Percentiles rank a stretch among this genome's conserved stretches.
Conservation (phyloP, 2,113 vertebrate species). For the Zosterops japonicus region DNA sequence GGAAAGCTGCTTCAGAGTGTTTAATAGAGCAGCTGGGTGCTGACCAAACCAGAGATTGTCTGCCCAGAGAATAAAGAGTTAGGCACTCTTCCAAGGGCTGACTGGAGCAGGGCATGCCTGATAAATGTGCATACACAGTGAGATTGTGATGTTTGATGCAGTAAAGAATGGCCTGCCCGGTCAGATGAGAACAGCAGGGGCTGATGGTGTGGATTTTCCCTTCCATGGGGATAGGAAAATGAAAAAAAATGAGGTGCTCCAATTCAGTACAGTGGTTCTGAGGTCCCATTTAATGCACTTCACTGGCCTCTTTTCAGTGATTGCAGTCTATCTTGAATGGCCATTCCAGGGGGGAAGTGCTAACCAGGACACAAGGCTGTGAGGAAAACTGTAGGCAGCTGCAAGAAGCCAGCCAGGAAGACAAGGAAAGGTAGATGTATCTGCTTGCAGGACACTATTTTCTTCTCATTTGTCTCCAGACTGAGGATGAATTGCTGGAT, state of each 20-base stretch:
- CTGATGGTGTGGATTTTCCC: not conserved
- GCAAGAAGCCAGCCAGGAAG: not conserved
- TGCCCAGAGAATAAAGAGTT: not conserved
- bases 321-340: not conserved
- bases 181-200: not conserved
- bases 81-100: not conserved
- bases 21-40: not conserved
- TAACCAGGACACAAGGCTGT: not conserved
- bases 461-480: not conserved
- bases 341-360: not conserved
- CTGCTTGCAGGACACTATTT: not conserved
- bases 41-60: not conserved
- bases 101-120: not conserved
- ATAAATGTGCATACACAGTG: not conserved
- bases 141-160: not conserved
- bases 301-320: not conserved
- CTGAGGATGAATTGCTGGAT: not conserved
- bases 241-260: not conserved
- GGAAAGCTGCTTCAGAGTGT: not conserved
- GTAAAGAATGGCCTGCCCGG: not conserved
- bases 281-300: not conserved
- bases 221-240: not conserved
- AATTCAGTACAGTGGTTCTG: not conserved
- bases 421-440: not conserved
- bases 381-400: not conserved